Evolutionary conservation across 2,797 vertebrate genomes (phyloP).

Genomic region (Distichodus sexfasciatus): DNA sequence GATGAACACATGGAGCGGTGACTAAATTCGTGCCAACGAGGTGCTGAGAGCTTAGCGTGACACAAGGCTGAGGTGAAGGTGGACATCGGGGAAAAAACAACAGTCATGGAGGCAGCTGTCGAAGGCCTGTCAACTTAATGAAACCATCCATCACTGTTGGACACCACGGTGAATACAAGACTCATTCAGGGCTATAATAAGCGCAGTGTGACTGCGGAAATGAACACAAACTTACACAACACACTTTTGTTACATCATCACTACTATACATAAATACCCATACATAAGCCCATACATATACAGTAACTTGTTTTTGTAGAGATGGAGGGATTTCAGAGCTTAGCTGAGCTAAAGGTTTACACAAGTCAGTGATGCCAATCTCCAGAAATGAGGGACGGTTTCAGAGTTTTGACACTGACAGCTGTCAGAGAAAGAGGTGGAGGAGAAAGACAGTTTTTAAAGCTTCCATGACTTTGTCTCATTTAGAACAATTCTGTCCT

Average conservation of each 20-base stretch:
- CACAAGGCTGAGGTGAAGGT: neutral
- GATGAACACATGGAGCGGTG: no score
- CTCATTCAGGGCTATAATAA: neutral
- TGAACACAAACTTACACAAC: neutral
- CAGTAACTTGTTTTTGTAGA: neutral
- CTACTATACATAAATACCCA: neutral
- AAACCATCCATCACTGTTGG: neutral
- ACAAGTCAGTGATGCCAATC: neutral
- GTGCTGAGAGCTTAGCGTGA: neutral
- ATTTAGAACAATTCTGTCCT: neutral
- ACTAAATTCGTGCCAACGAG: no score
- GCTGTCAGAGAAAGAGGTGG: neutral
- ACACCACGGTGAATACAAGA: neutral
- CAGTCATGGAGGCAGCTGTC: conserved; percentile 4
- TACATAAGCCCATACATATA: neutral
- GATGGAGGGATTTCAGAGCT: neutral
- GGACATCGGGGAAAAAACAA: neutral
- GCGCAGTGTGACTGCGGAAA: neutral
- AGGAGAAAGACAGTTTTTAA: neutral
- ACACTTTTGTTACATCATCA: conserved; percentile 12
- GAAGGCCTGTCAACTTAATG: neutral
- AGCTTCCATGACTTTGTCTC: neutral
- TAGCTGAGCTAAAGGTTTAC: neutral
- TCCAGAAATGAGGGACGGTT: neutral
- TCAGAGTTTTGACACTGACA: neutral